These are phyloP conservation scores for Parauchenoglanis ngamensis DNA, from an alignment of 2,797 vertebrate species.

Conservation along the genomic window DNA sequence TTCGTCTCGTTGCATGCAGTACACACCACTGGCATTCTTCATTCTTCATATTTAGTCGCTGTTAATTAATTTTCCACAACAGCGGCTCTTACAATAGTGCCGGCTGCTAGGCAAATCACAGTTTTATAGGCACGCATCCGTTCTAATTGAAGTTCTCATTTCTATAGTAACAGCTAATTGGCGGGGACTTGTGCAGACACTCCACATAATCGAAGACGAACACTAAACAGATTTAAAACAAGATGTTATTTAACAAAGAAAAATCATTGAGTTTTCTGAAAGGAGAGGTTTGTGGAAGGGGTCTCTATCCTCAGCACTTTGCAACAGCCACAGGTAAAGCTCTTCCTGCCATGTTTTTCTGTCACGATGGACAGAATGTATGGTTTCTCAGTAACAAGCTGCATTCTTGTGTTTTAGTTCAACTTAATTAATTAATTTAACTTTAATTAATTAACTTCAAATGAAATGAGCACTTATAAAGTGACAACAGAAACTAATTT, in stretches of 20 bases:
- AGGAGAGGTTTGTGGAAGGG: neutral
- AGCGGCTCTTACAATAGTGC: neutral
- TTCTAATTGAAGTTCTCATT: neutral
- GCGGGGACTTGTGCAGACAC: neutral
- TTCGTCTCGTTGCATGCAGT: neutral
- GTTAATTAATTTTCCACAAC: neutral
- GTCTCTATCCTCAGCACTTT: neutral
- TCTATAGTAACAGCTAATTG: neutral
- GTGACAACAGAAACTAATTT: neutral
- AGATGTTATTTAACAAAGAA: neutral
- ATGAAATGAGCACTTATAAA: neutral
- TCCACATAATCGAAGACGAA: neutral
- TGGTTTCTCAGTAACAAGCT: neutral
- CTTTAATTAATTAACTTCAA: neutral
- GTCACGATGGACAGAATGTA: neutral
- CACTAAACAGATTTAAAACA: neutral
- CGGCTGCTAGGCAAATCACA: neutral
- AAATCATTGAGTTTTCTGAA: too few relatives aligned
- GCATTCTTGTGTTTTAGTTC: neutral
- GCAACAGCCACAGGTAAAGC: neutral
- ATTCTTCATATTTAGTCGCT: neutral
- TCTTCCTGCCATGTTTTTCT: neutral
- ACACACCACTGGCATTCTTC: neutral
- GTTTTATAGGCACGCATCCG: neutral
- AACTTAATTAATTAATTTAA: too few relatives aligned